Percentiles rank a stretch among this genome's conserved stretches.
Evolutionary conservation across 2,113 vertebrate genomes (phyloP).

Genomic region (Grus americana): DNA sequence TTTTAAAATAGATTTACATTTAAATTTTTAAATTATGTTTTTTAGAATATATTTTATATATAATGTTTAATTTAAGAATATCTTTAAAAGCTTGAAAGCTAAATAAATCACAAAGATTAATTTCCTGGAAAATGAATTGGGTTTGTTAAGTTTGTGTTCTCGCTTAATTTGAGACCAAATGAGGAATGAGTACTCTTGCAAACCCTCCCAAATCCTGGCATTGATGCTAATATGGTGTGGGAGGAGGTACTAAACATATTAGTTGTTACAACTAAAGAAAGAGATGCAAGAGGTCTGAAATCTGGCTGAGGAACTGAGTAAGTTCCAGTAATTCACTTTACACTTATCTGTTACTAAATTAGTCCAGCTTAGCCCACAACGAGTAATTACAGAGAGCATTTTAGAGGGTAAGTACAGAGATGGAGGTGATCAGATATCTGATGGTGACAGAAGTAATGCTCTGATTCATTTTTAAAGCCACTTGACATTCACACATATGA

Average conservation of each 20-base stretch:
- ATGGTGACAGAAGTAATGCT: neutral
- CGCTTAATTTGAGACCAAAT: neutral
- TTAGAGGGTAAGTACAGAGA: neutral
- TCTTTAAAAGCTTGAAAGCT: neutral
- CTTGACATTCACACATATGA: constrained; percentile 43
- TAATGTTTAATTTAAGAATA: neutral
- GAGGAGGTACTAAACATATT: neutral
- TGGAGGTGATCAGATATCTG: neutral
- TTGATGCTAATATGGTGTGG: neutral
- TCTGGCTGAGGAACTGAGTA: neutral
- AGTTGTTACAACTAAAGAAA: neutral
- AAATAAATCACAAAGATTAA: neutral
- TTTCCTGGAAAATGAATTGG: neutral
- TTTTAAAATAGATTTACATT: neutral
- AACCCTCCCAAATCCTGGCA: neutral
- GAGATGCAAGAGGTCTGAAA: neutral
- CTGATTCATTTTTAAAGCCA: constrained; percentile 56
- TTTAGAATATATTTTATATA: too few relatives aligned
- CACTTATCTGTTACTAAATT: neutral
- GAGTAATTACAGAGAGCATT: neutral
- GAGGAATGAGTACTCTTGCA: neutral
- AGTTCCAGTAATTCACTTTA: constrained; percentile 35
- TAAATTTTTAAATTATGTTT: neutral
- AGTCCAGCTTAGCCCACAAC: neutral
- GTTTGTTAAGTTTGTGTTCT: neutral